Percentiles rank a stretch among this genome's conserved stretches.
phyloP scores from a whole-genome alignment of 2,113 vertebrate species.

The Glaucomys volans region DNA sequence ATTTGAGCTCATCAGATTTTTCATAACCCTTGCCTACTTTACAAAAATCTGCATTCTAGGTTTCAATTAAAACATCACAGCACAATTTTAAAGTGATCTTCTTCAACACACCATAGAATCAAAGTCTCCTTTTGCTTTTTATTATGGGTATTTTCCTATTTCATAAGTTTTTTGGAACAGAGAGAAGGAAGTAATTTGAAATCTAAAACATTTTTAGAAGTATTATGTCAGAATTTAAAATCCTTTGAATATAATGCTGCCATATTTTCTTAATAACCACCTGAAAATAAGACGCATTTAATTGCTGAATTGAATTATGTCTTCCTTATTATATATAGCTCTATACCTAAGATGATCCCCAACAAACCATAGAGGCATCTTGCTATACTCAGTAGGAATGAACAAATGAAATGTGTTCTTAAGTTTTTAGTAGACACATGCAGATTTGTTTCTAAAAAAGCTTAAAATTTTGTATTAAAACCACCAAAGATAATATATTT shows the following conservation, averaged over 20 bases:
- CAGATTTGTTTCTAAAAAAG: not conserved
- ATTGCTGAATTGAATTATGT: not conserved
- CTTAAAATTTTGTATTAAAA: conserved; percentile 1
- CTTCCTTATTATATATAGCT: conserved; percentile 13
- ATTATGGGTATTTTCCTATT: not conserved
- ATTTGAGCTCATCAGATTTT: conserved; percentile 11
- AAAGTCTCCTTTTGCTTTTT: conserved; percentile 14
- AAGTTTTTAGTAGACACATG: not conserved
- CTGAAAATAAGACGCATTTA: not conserved
- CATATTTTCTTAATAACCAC: not conserved
- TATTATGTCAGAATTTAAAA: conserved; percentile 9
- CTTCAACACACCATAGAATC: not conserved
- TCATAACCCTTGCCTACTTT: not conserved
- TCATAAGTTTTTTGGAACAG: conserved; percentile 29
- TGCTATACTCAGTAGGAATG: not conserved
- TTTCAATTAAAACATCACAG: conserved; percentile 26
- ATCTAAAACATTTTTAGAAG: conserved; percentile 23
- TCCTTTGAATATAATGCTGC: not conserved
- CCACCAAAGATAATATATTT: conserved; percentile 7
- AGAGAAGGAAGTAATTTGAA: conserved; percentile 20
- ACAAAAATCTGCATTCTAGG: not conserved
- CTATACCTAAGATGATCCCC: not conserved
- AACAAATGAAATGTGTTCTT: not conserved
- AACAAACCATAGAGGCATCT: not conserved
- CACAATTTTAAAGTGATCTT: not conserved